Percentiles rank a stretch among this genome's conserved stretches.
phyloP scores from a whole-genome alignment of 2,888 invertebrate genomes.

The Eupithecia subumbrata region DNA sequence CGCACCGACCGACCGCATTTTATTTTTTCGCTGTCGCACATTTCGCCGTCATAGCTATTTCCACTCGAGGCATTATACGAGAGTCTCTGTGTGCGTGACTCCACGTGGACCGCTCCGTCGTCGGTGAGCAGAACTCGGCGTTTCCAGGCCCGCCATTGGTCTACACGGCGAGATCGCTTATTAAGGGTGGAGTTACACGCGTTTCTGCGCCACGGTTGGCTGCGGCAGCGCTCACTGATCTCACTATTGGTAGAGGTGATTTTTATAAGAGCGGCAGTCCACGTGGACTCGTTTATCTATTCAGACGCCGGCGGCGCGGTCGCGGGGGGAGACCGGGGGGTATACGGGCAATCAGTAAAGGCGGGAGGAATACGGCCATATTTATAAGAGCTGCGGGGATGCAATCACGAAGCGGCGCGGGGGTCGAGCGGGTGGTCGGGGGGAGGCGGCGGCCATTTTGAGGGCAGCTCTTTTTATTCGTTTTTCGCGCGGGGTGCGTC shows the following conservation, averaged over 20 bases:
- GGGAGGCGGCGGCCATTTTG: constrained; percentile 88
- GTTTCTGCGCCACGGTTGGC: constrained; percentile 65
- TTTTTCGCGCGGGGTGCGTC: constrained; percentile 84
- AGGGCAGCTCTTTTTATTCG: constrained; percentile 88
- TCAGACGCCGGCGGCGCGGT: constrained; percentile 85
- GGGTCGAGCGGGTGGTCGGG: constrained; percentile 75
- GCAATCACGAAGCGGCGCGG: constrained; percentile 84
- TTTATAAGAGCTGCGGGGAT: constrained; percentile 85
- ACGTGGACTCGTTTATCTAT: constrained; percentile 86
- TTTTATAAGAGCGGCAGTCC: constrained; percentile 83
- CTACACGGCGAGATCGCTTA: constrained; percentile 76
- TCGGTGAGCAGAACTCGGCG: constrained; percentile 74
- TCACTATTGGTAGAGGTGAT: constrained; percentile 74
- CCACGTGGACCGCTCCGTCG: constrained; percentile 81
- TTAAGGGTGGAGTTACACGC: constrained; percentile 84
- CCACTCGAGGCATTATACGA: constrained; percentile 84
- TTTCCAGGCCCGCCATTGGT: constrained; percentile 66
- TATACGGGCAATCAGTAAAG: constrained; percentile 86
- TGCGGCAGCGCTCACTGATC: constrained; percentile 51
- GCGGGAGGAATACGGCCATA: constrained; percentile 85
- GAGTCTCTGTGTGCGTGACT: constrained; percentile 75
- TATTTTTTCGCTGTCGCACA: constrained; percentile 85
- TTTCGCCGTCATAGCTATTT: constrained; percentile 85
- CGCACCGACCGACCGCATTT: constrained; percentile 83
- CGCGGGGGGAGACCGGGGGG: constrained; percentile 82